These are phyloP conservation scores for Caenorhabditis becei DNA, from an alignment of 2,888 invertebrate species.

Conservation along the genomic window DNA sequence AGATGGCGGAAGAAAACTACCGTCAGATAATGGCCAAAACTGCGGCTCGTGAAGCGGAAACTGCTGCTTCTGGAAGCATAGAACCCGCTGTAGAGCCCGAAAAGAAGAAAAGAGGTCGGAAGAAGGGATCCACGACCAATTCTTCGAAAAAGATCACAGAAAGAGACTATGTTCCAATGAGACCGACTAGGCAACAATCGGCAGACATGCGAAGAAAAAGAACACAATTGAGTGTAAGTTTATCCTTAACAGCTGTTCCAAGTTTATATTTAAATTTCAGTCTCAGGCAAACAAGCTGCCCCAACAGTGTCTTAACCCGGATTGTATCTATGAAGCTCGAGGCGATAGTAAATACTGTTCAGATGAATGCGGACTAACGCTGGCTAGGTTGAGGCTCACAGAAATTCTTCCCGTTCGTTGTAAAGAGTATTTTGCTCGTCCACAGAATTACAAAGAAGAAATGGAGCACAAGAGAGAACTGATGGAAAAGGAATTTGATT, in stretches of 20 bases:
- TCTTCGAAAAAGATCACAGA: slow-evolving; percentile 13
- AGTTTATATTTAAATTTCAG: slow-evolving; percentile 16
- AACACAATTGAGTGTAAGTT: slow-evolving; percentile 18
- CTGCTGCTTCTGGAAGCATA: not conserved
- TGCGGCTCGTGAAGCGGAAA: slow-evolving; percentile 18
- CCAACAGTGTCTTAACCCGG: slow-evolving; percentile 93
- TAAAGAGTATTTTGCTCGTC: slow-evolving; percentile 23
- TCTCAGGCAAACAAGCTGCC: slow-evolving; percentile 81
- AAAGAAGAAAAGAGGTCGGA: slow-evolving; percentile 65
- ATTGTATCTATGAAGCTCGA: slow-evolving; percentile 89
- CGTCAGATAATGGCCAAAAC: slow-evolving; percentile 38
- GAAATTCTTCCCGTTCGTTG: slow-evolving; percentile 37
- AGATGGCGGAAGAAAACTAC: slow-evolving; percentile 18
- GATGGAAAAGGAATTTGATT: slow-evolving; percentile 7
- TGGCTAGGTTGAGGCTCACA: slow-evolving; percentile 29
- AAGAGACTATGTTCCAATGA: slow-evolving; percentile 17
- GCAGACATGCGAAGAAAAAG: slow-evolving; percentile 38
- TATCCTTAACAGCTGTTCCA: not conserved
- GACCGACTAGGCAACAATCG: slow-evolving; percentile 39
- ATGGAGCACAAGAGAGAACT: not conserved
- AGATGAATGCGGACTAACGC: slow-evolving; percentile 59
- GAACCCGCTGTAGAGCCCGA: slow-evolving; percentile 13
- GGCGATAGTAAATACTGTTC: slow-evolving; percentile 66
- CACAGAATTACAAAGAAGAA: not conserved
- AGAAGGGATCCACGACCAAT: slow-evolving; percentile 53